Evolutionary conservation across 2,113 vertebrate species (phyloP), one percentile per base, ranked within the genome.

Genomic region (Dromas ardeola): DNA sequence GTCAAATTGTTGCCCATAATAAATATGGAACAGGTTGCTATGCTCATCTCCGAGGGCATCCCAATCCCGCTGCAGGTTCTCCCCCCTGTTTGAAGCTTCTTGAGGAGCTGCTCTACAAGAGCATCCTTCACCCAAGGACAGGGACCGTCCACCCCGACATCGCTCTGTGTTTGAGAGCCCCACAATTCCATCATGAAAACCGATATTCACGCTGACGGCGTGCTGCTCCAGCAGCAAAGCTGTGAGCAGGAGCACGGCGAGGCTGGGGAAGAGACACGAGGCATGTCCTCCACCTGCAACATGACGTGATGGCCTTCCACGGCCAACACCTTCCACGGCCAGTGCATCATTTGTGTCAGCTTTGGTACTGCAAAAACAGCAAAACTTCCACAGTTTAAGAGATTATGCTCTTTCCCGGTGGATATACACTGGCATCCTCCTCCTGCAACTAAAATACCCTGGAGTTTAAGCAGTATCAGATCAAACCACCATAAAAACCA

Each of bases 1-100:
- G 99, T 99, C 99, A 99, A 99, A 99, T 98, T 98, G 98, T 98
- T 99, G 98, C 98, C 98, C 97, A 96, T 98, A 99, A 99, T 99
- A 99, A 99, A 99, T 99, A 99, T 98, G 98, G 98, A 99, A 98
- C 98, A 98, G 98, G 98, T 98, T 98, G 97, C 96, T 98, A 98
- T 96, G 97, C 98, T 99, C 98, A 98, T 98, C 98, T 97, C 98
- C 13, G 96, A 98, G 98, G 98, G 98, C 98, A 98, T 98, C 97
- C 98, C 95, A 95, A 98, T 98, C 96, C 96, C 94, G 72, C 80
- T 89, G 97, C 97, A 96, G 94, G 97, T 97, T 97, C 80, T 32
- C 95, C 77, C 86, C 97, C 95, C 76, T 9, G 86, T 96, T 40
- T 32, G 50, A 89, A 70, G 25, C 42, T 9, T 45, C 15, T 8